Evolutionary conservation across 2,888 invertebrate species (phyloP).

Genomic region (Hypomecis atomaria): DNA sequence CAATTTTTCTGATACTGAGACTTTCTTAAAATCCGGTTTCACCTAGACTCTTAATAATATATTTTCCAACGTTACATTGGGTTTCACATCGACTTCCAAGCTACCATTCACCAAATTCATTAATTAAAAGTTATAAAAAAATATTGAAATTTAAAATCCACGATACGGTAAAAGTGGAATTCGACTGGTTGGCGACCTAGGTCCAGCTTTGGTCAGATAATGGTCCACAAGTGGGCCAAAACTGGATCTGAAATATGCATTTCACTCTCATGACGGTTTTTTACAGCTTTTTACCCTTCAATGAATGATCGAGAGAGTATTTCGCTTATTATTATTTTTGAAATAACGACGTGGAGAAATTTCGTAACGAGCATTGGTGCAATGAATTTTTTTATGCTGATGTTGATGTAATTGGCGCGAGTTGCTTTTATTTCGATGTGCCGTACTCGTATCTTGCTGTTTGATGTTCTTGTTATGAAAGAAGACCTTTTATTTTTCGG

Average conservation of each 20-base stretch:
- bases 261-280: slow-evolving; percentile 57
- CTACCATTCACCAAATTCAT: slow-evolving; percentile 27
- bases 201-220: slow-evolving; percentile 48
- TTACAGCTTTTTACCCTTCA: slow-evolving; percentile 40
- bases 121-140: slow-evolving; percentile 22
- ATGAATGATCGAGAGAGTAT: slow-evolving; percentile 25
- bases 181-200: slow-evolving; percentile 50
- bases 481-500: background rate
- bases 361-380: slow-evolving; percentile 37
- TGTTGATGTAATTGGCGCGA: slow-evolving; percentile 14
- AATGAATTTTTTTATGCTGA: slow-evolving; percentile 24
- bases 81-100: slow-evolving; percentile 17
- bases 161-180: slow-evolving; percentile 50
- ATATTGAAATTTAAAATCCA: slow-evolving; percentile 26
- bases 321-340: slow-evolving; percentile 32
- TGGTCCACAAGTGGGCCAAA: slow-evolving; percentile 39
- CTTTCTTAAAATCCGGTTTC: slow-evolving; percentile 7
- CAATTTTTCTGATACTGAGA: background rate
- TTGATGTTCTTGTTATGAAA: slow-evolving; percentile 12
- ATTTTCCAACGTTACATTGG: slow-evolving; percentile 22
- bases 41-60: slow-evolving; percentile 7
- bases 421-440: slow-evolving; percentile 24
- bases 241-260: slow-evolving; percentile 49
- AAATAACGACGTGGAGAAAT: slow-evolving; percentile 38
- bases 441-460: slow-evolving; percentile 16